Conservation (phyloP, 2,888 invertebrate species). For the Melieria picta region DNA sequence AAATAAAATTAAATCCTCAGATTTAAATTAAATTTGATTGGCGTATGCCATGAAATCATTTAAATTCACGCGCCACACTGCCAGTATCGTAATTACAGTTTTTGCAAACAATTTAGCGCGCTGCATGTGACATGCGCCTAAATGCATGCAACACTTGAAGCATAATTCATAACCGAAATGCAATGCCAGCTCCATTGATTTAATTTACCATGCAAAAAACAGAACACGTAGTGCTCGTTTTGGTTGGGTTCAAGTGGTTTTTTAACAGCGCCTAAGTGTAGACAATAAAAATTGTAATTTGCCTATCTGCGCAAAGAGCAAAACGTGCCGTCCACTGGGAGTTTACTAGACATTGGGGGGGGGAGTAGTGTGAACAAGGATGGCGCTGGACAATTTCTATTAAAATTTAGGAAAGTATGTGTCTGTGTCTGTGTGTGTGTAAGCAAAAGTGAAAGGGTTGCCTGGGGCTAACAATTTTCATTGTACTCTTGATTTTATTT, state of each 20-base stretch:
- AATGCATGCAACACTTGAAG: background rate
- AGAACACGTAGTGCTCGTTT: background rate
- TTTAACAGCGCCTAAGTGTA: conserved; percentile 7
- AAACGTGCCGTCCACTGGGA: no score
- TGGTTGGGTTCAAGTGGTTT: background rate
- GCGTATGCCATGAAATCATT: background rate
- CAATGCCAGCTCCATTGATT: background rate
- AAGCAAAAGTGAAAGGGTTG: no score
- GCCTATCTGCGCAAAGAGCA: background rate
- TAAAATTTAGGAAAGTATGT: no score
- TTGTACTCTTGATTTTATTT: no score
- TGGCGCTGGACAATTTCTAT: no score
- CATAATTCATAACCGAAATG: background rate
- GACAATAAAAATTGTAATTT: conserved; percentile 7
- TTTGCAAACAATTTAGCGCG: background rate
- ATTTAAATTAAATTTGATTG: conserved; percentile 2
- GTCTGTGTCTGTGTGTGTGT: no score
- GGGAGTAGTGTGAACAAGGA: no score
- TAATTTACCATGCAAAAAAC: background rate
- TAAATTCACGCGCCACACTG: no score
- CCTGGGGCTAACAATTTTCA: no score
- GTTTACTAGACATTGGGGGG: no score
- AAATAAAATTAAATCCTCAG: background rate
- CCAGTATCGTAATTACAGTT: no score
- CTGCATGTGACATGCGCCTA: background rate